Base-by-base conservation (phyloP, 1,140 invertebrate genomes). In the Caenorhabditis tropicalis region DNA sequence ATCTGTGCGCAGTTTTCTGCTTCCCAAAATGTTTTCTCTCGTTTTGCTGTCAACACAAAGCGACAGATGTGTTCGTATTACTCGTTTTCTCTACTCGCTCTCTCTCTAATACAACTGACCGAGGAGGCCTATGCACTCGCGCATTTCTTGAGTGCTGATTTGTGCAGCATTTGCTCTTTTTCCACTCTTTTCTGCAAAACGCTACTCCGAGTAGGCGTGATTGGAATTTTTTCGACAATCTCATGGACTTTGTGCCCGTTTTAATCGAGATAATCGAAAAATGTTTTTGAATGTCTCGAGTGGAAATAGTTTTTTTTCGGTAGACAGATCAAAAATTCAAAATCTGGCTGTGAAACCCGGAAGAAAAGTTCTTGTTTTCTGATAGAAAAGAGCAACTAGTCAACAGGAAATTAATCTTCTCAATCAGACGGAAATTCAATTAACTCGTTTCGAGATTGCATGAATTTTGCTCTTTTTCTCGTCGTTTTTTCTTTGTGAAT, bases 71-170 rank as follows among this genome's bases (percentile, higher is more conserved):
- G 36, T 43, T 74, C n/a, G 36, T 74, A 19, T 46, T 65, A 3
- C 31, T 56, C 9, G 5, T 24, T 27, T 36, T 65, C 58, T 65
- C 12, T 16, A 9, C 15, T 15, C n/a, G 21, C 58, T 65, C 9
- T 33, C 19, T 36, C 29, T 33, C 4, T 6, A 27, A n/a, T 56
- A 56, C 51, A 24, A 74, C 16, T 43, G 65, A n/a, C n/a, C n/a
- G n/a, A n/a, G n/a, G n/a, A n/a, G n/a, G n/a, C n/a, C 65, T 43
- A 74, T 74, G 65, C 33, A 21, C 58, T 65, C 58, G 58, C 58
- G 58, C 29, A 65, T 65, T 65, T 36, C 6, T 33, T n/a, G 10
- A 15, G 33, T 58, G 29, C 7, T 74, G 65, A 74, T 21, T 65
- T 65, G 16, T n/a, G 24, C 53, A 15, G 24, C 21, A 74, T 74